Conservation (phyloP, 2,797 vertebrate genomes). For the Pangasius krempfi region DNA sequence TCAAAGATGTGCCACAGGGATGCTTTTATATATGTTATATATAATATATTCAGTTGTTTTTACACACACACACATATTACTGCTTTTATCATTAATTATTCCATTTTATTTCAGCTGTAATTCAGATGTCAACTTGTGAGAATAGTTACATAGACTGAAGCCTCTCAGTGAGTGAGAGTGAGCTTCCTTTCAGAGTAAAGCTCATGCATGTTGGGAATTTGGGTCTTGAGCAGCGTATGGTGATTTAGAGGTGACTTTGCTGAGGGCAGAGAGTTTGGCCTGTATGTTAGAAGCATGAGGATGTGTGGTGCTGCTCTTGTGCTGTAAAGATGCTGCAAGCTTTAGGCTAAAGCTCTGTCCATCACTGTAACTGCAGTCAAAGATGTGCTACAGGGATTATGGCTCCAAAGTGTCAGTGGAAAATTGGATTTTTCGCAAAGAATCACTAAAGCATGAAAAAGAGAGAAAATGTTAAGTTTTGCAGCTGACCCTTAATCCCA, state of each 20-base stretch:
- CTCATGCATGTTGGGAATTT: background rate
- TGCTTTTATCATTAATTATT: background rate
- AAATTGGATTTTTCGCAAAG: conserved; percentile 61
- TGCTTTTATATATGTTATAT: background rate
- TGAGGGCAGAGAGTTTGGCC: background rate
- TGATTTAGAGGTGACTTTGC: conserved; percentile 9
- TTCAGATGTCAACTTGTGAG: background rate
- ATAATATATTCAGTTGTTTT: too few relatives aligned
- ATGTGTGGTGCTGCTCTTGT: conserved; percentile 19
- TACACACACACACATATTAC: too few relatives aligned
- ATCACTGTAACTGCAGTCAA: conserved; percentile 48
- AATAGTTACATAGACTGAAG: background rate
- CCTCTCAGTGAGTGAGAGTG: background rate
- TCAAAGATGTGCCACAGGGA: background rate
- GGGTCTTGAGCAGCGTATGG: background rate
- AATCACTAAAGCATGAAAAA: conserved; percentile 54
- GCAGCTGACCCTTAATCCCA: conserved; percentile 31
- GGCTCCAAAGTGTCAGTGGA: conserved; percentile 48
- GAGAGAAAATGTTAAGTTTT: conserved; percentile 42
- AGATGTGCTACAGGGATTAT: conserved; percentile 56
- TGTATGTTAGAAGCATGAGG: conserved; percentile 16
- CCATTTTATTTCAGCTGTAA: background rate
- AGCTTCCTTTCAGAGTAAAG: background rate
- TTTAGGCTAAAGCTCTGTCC: conserved; percentile 37
- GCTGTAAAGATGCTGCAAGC: conserved; percentile 40